Percentiles rank a stretch among this genome's conserved stretches.
phyloP scores from a whole-genome alignment of 2,888 invertebrate species.

The Mechanitis mazaeus region DNA sequence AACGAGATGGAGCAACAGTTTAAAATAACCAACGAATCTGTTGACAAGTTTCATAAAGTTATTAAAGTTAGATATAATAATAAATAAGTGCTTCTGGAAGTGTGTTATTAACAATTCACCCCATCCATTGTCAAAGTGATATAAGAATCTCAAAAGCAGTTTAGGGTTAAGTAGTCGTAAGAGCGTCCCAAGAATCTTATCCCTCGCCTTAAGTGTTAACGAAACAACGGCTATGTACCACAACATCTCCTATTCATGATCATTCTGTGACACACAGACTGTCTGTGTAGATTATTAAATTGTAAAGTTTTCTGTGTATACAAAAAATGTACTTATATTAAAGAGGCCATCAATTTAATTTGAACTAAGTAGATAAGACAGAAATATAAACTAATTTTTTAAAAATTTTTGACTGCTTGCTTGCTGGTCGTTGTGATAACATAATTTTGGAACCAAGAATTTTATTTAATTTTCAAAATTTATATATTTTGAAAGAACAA shows the following conservation, averaged over 20 bases:
- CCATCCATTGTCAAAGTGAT: slow-evolving; percentile 13
- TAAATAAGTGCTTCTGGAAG: not conserved
- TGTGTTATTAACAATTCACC: slow-evolving; percentile 1
- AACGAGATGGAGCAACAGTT: too few relatives aligned
- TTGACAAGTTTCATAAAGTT: not conserved
- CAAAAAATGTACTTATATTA: too few relatives aligned
- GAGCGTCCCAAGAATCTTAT: slow-evolving; percentile 45
- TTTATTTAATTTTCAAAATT: too few relatives aligned
- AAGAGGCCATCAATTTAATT: not conserved
- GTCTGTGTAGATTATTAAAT: slow-evolving; percentile 10
- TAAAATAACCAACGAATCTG: not conserved
- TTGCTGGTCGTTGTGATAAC: too few relatives aligned
- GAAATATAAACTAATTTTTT: too few relatives aligned
- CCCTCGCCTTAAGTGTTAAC: slow-evolving; percentile 48
- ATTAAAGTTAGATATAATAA: not conserved
- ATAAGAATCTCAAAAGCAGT: slow-evolving; percentile 45
- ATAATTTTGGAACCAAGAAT: too few relatives aligned
- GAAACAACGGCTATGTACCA: slow-evolving; percentile 49
- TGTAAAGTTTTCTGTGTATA: too few relatives aligned
- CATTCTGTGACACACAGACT: slow-evolving; percentile 38
- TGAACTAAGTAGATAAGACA: too few relatives aligned
- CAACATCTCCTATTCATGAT: slow-evolving; percentile 66
- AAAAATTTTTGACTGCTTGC: too few relatives aligned
- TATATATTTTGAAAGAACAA: too few relatives aligned
- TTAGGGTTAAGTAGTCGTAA: slow-evolving; percentile 42